A percentile compares a stretch with the other conserved stretches of the same genome.
phyloP scores from a whole-genome alignment of 2,888 invertebrate genomes.

The Dendrolimus pini region DNA sequence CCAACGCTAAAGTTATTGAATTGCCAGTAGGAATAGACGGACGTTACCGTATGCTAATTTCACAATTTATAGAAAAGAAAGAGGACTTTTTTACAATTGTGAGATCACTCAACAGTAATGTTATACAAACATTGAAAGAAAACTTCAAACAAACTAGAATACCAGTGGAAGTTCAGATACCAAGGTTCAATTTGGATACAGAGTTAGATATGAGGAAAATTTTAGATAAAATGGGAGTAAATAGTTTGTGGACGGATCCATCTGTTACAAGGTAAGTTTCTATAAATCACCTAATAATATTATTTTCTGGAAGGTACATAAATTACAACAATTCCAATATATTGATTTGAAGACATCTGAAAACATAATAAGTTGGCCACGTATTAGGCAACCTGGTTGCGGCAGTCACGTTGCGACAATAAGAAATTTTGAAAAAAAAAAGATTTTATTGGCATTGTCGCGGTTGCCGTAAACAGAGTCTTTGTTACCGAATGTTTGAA shows the following conservation, averaged over 20 bases:
- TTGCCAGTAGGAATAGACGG: conserved; percentile 17
- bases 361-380: too few species aligned
- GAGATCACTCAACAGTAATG: not conserved
- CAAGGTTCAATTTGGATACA: conserved; percentile 16
- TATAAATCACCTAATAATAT: not conserved
- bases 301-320: not conserved
- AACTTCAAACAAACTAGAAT: conserved; percentile 9
- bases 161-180: conserved; percentile 21
- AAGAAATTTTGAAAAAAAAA: too few species aligned
- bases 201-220: conserved; percentile 18
- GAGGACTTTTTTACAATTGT: not conserved
- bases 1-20: conserved; percentile 14
- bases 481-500: too few species aligned
- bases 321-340: too few species aligned
- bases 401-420: not conserved
- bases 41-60: conserved; percentile 17
- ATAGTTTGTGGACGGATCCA: conserved; percentile 18
- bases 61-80: not conserved
- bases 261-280: conserved; percentile 16
- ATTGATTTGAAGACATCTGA: too few species aligned
- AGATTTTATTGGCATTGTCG: too few species aligned
- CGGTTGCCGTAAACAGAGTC: too few species aligned
- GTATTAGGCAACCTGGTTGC: not conserved
- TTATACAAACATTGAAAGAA: not conserved
- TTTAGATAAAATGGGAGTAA: conserved; percentile 17